These are phyloP conservation scores for Asteroscopus sphinx DNA, from an alignment of 2,888 invertebrate species.

Conservation along the genomic window DNA sequence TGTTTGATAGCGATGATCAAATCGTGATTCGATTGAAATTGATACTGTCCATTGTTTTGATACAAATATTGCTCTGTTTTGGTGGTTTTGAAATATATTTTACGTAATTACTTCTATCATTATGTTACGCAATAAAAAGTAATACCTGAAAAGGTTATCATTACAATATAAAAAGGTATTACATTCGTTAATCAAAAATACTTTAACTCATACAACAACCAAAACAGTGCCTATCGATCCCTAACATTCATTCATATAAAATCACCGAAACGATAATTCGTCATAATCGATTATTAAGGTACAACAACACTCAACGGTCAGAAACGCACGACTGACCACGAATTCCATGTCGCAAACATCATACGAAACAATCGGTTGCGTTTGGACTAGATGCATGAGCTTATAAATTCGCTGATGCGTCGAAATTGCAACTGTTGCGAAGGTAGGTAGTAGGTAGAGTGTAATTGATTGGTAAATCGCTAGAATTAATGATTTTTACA, in stretches of 20 bases:
- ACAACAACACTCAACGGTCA: slow-evolving; percentile 46
- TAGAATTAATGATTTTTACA: slow-evolving; percentile 34
- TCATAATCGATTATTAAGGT: slow-evolving; percentile 47
- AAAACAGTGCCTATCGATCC: slow-evolving; percentile 2
- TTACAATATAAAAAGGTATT: background rate
- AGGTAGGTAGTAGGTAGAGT: slow-evolving; percentile 30
- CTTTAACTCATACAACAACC: background rate
- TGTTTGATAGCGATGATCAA: slow-evolving; percentile 42
- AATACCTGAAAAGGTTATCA: background rate
- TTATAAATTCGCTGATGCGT: slow-evolving; percentile 66
- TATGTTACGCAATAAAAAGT: background rate
- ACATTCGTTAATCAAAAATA: background rate
- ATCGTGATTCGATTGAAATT: slow-evolving; percentile 36
- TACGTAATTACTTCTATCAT: background rate
- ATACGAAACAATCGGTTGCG: slow-evolving; percentile 62
- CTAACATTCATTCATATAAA: slow-evolving; percentile 18
- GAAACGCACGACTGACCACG: slow-evolving; percentile 62
- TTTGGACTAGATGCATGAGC: slow-evolving; percentile 65
- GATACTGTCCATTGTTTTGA: slow-evolving; percentile 16
- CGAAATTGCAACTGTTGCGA: slow-evolving; percentile 63
- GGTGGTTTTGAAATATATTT: slow-evolving; percentile 13
- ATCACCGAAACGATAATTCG: slow-evolving; percentile 29
- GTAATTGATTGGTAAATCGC: slow-evolving; percentile 56
- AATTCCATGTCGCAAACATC: slow-evolving; percentile 60
- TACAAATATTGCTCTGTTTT: slow-evolving; percentile 22